phyloP scores from a whole-genome alignment of 2,113 vertebrate species.

The Chroicocephalus ridibundus region DNA sequence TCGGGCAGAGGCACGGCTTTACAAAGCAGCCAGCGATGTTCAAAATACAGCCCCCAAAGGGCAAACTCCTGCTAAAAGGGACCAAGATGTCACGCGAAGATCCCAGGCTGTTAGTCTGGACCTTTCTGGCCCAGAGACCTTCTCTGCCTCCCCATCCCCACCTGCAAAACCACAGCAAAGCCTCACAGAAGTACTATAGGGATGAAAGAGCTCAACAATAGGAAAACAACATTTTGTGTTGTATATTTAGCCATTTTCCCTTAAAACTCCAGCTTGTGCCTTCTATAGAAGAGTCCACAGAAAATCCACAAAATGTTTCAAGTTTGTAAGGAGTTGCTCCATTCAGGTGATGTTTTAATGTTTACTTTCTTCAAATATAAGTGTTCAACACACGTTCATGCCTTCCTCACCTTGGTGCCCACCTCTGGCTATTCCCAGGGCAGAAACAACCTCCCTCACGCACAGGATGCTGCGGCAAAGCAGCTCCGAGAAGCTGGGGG shows the following conservation, averaged over 20 bases:
- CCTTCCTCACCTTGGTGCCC: neutral
- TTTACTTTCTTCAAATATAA: neutral
- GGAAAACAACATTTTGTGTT: fast-evolving
- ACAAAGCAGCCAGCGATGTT: neutral
- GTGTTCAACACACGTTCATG: fast-evolving
- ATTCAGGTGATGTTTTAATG: neutral
- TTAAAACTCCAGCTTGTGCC: neutral
- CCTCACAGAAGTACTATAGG: neutral
- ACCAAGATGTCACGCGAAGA: neutral
- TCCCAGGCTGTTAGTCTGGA: neutral
- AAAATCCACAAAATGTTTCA: neutral
- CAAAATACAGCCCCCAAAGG: neutral
- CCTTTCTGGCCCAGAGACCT: neutral
- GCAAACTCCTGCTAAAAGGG: neutral
- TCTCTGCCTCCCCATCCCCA: neutral
- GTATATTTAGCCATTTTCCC: neutral
- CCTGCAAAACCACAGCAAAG: neutral
- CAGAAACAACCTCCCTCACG: neutral
- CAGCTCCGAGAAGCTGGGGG: neutral
- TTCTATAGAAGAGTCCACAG: neutral
- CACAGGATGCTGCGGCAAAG: fast-evolving
- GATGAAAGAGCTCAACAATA: fast-evolving
- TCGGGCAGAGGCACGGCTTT: fast-evolving
- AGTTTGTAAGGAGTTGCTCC: neutral
- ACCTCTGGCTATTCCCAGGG: neutral